phyloP scores from a whole-genome alignment of 2,888 invertebrate species.

The Athalia cordata region DNA sequence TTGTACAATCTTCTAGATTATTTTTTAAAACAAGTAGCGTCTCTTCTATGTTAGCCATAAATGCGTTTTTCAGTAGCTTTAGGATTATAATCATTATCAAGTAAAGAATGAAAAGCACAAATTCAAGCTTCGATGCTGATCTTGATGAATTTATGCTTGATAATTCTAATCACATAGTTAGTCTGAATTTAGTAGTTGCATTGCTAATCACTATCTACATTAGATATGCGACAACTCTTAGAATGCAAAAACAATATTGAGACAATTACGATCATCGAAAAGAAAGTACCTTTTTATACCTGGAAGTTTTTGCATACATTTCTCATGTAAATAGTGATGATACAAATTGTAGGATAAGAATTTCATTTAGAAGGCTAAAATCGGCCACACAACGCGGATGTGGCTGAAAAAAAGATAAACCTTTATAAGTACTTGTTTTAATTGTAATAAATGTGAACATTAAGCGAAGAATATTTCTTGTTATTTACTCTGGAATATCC shows the following conservation, averaged over 20 bases:
- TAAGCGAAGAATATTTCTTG: conserved; percentile 21
- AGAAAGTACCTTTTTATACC: conserved; percentile 27
- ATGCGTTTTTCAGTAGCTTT: conserved; percentile 21
- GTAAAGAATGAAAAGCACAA: conserved; percentile 17
- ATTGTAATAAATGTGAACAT: conserved; percentile 40
- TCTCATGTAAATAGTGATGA: conserved; percentile 38
- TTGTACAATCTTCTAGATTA: conserved; percentile 25
- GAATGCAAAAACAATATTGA: conserved; percentile 17
- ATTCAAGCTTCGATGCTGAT: conserved; percentile 26
- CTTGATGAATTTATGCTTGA: conserved; percentile 18
- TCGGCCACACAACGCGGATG: not conserved
- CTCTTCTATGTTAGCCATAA: conserved; percentile 8
- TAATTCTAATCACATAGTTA: conserved; percentile 17
- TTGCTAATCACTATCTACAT: conserved; percentile 39
- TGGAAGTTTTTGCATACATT: conserved; percentile 35
- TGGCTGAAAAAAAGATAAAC: conserved; percentile 14
- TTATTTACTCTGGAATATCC: not conserved
- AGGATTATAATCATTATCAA: conserved; percentile 20
- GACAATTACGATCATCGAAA: conserved; percentile 16
- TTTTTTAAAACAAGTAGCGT: conserved; percentile 12
- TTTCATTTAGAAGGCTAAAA: conserved; percentile 9
- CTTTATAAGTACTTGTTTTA: conserved; percentile 32
- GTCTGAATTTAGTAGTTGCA: conserved; percentile 25
- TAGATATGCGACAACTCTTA: conserved; percentile 7
- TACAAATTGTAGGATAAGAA: conserved; percentile 18